Evolutionary conservation across 1,140 invertebrate genomes (phyloP).

Genomic region (Tetramorium alpestre): DNA sequence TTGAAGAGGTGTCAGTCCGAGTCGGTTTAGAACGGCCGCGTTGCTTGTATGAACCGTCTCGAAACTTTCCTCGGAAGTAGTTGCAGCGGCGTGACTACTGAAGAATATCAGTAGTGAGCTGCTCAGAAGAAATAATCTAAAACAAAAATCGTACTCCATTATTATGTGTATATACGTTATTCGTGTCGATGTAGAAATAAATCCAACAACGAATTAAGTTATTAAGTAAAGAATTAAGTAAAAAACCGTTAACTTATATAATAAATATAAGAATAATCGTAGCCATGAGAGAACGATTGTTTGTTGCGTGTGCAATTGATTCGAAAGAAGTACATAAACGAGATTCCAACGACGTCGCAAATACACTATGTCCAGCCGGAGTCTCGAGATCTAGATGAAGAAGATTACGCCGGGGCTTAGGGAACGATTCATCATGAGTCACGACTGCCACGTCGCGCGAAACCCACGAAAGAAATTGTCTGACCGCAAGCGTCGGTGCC

Average conservation of each 20-base stretch:
- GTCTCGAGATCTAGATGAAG: conserved; percentile 2
- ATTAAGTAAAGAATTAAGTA: neutral
- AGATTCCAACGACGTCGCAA: neutral
- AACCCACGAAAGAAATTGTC: conserved; percentile 4
- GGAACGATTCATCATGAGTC: conserved; percentile 62
- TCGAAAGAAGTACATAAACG: neutral
- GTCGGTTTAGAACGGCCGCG: conserved; percentile 83
- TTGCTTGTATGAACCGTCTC: conserved; percentile 84
- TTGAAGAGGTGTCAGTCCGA: conserved; percentile 87
- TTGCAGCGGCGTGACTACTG: neutral
- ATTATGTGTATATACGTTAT: neutral
- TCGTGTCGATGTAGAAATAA: neutral
- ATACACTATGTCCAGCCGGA: no score
- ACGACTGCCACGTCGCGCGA: neutral
- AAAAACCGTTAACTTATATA: no score
- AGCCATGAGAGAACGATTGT: neutral
- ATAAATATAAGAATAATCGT: neutral
- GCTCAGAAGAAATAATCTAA: conserved; percentile 46
- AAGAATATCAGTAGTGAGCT: conserved; percentile 23
- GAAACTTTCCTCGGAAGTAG: conserved; percentile 61
- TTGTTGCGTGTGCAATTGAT: conserved; percentile 10
- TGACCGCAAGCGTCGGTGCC: neutral
- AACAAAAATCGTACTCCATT: conserved; percentile 6
- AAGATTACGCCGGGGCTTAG: conserved; percentile 1
- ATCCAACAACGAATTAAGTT: neutral